phyloP scores from a whole-genome alignment of 2,888 invertebrate species.

The Amorpha juglandis region DNA sequence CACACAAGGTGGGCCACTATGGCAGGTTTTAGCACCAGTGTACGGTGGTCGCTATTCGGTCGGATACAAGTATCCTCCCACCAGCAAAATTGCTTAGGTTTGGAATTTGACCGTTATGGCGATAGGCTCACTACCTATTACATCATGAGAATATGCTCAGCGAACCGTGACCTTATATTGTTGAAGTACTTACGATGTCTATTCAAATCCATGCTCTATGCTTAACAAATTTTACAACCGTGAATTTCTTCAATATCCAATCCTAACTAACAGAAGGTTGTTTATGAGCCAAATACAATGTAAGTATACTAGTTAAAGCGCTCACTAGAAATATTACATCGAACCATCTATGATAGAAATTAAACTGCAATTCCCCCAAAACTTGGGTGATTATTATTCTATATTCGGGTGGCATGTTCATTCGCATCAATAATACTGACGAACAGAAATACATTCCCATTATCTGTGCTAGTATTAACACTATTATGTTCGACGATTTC shows the following conservation, averaged over 20 bases:
- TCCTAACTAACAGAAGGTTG: conserved; percentile 86
- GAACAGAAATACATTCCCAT: conserved; percentile 99
- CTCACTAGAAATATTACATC: conserved; percentile 99
- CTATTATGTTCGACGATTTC: conserved; percentile 99
- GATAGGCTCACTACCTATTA: too few relatives aligned
- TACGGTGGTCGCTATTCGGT: too few relatives aligned
- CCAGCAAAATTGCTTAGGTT: too few relatives aligned
- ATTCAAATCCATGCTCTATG: too few relatives aligned
- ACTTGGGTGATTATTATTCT: conserved; percentile 94
- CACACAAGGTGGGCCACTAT: too few relatives aligned
- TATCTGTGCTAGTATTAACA: conserved; percentile 97
- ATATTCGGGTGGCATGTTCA: conserved; percentile 99
- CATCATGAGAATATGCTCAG: too few relatives aligned
- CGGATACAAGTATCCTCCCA: too few relatives aligned
- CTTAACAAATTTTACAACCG: background rate
- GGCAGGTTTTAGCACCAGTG: too few relatives aligned
- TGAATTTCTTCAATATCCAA: background rate
- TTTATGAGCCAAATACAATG: conserved; percentile 97
- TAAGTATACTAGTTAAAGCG: conserved; percentile 97
- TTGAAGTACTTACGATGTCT: too few relatives aligned
- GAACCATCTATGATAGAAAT: conserved; percentile 99
- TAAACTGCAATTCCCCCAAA: conserved; percentile 98
- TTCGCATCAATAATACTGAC: conserved; percentile 97
- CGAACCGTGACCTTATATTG: too few relatives aligned
- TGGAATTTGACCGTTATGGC: too few relatives aligned